These are phyloP conservation scores for Paralinhomoeus sp. DNA, from an alignment of 2,888 invertebrate species.

Conservation along the genomic window DNA sequence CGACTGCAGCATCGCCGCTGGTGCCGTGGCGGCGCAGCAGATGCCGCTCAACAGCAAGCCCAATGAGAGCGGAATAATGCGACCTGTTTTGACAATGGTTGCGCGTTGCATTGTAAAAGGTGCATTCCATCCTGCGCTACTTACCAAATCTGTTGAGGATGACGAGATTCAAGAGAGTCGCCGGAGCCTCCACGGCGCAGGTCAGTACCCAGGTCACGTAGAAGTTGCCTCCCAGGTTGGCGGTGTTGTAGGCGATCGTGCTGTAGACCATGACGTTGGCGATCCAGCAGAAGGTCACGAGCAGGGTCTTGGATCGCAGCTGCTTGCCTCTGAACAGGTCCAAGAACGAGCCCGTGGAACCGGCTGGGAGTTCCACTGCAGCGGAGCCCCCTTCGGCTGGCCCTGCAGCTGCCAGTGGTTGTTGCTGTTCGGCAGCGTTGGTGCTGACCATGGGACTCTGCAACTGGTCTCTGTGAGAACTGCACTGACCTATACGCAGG, in stretches of 20 bases:
- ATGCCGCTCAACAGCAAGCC: background rate
- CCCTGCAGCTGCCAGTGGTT: too few relatives aligned
- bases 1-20: background rate
- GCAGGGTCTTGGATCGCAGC: background rate
- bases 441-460: too few relatives aligned
- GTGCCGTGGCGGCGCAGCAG: background rate
- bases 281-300: background rate
- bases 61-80: background rate
- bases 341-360: too few relatives aligned
- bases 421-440: too few relatives aligned
- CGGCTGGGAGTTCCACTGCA: too few relatives aligned
- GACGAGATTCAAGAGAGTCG: slow-evolving; percentile 1
- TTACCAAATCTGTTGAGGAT: background rate
- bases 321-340: too few relatives aligned
- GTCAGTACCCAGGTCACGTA: background rate
- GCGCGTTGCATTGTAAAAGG: too few relatives aligned
- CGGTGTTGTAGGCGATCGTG: slow-evolving; percentile 1
- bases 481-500: too few relatives aligned
- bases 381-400: too few relatives aligned
- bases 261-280: background rate
- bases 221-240: slow-evolving; percentile 2
- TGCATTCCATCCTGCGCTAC: too few relatives aligned
- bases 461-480: too few relatives aligned
- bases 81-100: too few relatives aligned
- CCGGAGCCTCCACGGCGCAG: slow-evolving; percentile 3